Percentiles rank a stretch among this genome's conserved stretches.
Conservation (phyloP, 2,888 invertebrate genomes). For the Acleris emargana region DNA sequence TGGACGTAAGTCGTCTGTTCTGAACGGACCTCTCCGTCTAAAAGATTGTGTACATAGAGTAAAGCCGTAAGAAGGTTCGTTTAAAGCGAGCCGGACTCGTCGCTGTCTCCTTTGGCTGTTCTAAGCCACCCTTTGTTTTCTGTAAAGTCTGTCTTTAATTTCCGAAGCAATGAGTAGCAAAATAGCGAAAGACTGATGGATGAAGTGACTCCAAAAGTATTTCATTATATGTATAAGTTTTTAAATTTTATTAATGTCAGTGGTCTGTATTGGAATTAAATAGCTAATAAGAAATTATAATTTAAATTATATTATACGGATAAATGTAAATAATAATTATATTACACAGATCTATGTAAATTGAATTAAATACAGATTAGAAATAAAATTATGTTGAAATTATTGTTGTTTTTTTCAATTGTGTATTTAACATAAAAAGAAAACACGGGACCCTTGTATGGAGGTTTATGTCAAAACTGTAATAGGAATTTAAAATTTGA, state of each 20-base stretch:
- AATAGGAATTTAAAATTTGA: no score
- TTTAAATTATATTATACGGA: slow-evolving; percentile 31
- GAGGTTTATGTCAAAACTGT: no score
- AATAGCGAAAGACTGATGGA: slow-evolving; percentile 74
- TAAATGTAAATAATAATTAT: slow-evolving; percentile 55
- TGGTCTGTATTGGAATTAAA: slow-evolving; percentile 26
- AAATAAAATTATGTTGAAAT: slow-evolving; percentile 65
- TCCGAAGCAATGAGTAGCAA: slow-evolving; percentile 49
- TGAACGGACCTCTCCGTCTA: slow-evolving; percentile 21
- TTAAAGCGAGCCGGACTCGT: slow-evolving; percentile 22
- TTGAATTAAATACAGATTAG: slow-evolving; percentile 55
- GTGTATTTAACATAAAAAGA: neutral
- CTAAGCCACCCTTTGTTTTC: slow-evolving; percentile 20
- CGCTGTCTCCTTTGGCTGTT: slow-evolving; percentile 29
- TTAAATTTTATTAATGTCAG: slow-evolving; percentile 33
- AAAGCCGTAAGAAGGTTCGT: slow-evolving; percentile 21
- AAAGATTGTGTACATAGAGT: slow-evolving; percentile 27
- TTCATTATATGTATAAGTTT: slow-evolving; percentile 27
- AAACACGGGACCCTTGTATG: no score
- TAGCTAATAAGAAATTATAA: slow-evolving; percentile 2
- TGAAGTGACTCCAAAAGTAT: slow-evolving; percentile 38
- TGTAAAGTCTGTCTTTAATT: slow-evolving; percentile 10
- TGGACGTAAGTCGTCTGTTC: slow-evolving; percentile 19
- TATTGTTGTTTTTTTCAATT: slow-evolving; percentile 42
- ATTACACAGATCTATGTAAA: slow-evolving; percentile 45